phyloP scores from a whole-genome alignment of 2,888 invertebrate genomes.

The Rhabditophanes sp. region DNA sequence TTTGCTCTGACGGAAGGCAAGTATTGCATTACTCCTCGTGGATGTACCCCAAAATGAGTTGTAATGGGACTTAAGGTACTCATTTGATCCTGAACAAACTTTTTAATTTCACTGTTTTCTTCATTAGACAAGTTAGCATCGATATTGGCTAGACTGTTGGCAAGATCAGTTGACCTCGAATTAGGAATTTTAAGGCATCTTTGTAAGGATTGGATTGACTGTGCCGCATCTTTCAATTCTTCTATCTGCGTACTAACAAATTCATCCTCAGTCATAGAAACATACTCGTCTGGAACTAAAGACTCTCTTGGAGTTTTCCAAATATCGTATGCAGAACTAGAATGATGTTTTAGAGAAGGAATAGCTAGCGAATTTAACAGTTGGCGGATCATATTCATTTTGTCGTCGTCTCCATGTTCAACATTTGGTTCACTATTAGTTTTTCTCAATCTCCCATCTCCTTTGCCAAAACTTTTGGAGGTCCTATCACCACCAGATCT shows the following conservation, averaged over 20 bases:
- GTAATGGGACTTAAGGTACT: slow-evolving; percentile 21
- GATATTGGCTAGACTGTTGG: too few species aligned
- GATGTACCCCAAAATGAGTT: slow-evolving; percentile 24
- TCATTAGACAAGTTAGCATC: too few species aligned
- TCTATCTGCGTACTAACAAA: slow-evolving; percentile 32
- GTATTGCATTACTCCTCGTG: slow-evolving; percentile 41
- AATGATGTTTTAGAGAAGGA: slow-evolving; percentile 2
- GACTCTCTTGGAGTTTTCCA: slow-evolving; percentile 10
- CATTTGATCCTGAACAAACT: neutral
- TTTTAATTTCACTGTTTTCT: too few species aligned
- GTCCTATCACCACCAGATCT: slow-evolving; percentile 2
- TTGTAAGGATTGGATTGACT: slow-evolving; percentile 31
- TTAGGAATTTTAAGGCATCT: slow-evolving; percentile 18
- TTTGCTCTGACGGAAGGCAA: slow-evolving; percentile 26
- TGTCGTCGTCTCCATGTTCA: slow-evolving; percentile 12
- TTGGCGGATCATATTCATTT: slow-evolving; percentile 18
- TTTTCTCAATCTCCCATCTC: slow-evolving; percentile 16
- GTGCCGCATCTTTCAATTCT: slow-evolving; percentile 37
- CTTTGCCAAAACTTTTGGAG: slow-evolving; percentile 2
- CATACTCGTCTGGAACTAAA: slow-evolving; percentile 8
- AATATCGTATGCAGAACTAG: slow-evolving; percentile 11
- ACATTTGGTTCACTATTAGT: slow-evolving; percentile 35
- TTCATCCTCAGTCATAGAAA: slow-evolving; percentile 13
- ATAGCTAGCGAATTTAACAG: slow-evolving; percentile 10
- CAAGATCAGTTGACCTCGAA: slow-evolving; percentile 4